Evolutionary conservation across 2,888 invertebrate species (phyloP).

Genomic region (Syrista parreyssii): DNA sequence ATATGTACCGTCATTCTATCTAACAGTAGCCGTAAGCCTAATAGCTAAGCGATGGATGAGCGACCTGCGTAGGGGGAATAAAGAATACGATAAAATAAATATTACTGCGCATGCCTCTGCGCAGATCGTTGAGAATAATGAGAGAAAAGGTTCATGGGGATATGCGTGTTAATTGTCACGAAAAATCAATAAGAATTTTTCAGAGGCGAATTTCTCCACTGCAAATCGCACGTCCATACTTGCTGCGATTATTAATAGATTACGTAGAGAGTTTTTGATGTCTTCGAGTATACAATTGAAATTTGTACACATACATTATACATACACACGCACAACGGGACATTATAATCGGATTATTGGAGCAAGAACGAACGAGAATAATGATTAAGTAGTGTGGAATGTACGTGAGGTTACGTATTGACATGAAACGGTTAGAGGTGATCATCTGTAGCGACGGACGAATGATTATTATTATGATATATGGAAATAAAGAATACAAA

Average conservation of each 20-base stretch:
- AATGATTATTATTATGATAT: not conserved
- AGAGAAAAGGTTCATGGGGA: constrained; percentile 7
- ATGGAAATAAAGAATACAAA: not conserved
- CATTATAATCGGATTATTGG: constrained; percentile 51
- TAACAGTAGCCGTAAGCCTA: constrained; percentile 62
- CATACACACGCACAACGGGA: constrained; percentile 61
- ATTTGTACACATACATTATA: constrained; percentile 54
- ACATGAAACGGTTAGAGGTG: not conserved
- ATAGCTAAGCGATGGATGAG: constrained; percentile 56
- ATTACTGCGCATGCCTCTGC: not conserved
- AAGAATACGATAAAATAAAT: not conserved
- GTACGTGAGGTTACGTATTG: not conserved
- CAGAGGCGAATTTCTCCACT: not conserved
- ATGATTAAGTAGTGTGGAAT: constrained; percentile 33
- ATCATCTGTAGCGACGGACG: not conserved
- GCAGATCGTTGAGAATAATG: not conserved
- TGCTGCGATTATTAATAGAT: constrained; percentile 31
- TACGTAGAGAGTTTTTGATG: constrained; percentile 65
- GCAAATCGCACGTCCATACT: not conserved
- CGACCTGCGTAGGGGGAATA: constrained; percentile 16
- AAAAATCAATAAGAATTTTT: not conserved
- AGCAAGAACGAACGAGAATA: constrained; percentile 36
- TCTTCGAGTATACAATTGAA: constrained; percentile 65
- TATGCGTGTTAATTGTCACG: not conserved
- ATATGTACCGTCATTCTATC: constrained; percentile 61